A percentile compares a stretch with the other conserved stretches of the same genome.
Conservation (phyloP, 2,888 invertebrate genomes). For the Hyles lineata region DNA sequence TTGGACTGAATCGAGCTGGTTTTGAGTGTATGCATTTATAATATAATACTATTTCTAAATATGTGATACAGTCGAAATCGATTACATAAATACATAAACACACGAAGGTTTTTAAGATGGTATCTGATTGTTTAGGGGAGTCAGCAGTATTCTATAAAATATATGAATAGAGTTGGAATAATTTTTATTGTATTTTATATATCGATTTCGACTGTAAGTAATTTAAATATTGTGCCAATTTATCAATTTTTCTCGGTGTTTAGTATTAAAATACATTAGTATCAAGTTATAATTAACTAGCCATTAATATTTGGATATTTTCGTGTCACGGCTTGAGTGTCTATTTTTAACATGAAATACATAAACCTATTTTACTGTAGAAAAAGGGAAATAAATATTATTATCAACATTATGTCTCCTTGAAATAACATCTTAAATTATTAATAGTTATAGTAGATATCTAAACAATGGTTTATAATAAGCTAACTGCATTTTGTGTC, state of each 20-base stretch:
- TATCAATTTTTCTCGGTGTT: constrained; percentile 7
- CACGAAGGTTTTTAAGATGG: neutral
- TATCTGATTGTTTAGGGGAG: neutral
- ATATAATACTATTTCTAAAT: constrained; percentile 1
- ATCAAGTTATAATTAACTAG: neutral
- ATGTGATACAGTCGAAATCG: neutral
- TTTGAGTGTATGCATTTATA: neutral
- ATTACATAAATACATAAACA: neutral
- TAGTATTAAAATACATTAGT: neutral
- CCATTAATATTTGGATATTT: neutral
- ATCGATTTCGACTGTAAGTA: neutral
- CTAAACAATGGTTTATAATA: too few species aligned
- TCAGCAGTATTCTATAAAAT: neutral
- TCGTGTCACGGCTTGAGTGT: neutral
- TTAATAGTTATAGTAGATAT: too few species aligned
- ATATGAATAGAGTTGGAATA: too few species aligned
- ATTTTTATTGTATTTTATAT: neutral
- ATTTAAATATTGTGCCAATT: constrained; percentile 22
- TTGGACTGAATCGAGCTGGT: constrained; percentile 3
- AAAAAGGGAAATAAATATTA: too few species aligned
- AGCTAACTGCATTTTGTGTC: too few species aligned
- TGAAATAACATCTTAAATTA: too few species aligned
- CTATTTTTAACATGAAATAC: neutral
- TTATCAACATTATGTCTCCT: too few species aligned
- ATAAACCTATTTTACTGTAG: neutral